A percentile compares a stretch with the other conserved stretches of the same genome.
phyloP scores from a whole-genome alignment of 2,888 invertebrate genomes.

The Melanotus villosus region DNA sequence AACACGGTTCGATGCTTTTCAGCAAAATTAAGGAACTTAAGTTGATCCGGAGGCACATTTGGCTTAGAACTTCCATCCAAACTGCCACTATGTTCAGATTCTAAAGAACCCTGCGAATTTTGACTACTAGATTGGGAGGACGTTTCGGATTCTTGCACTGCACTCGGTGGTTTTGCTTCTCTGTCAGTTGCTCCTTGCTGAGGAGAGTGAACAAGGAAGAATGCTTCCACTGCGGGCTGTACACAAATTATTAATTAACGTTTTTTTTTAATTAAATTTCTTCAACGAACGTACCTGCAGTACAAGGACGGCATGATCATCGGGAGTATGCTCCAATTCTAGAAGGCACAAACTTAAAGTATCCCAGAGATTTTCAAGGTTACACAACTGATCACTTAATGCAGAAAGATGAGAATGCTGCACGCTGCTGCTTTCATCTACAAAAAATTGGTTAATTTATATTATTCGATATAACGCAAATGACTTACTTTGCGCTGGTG shows the following conservation, averaged over 20 bases:
- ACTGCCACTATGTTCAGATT: conserved; percentile 27
- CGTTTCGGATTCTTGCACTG: conserved; percentile 35
- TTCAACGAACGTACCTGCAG: conserved; percentile 71
- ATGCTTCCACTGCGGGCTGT: conserved; percentile 89
- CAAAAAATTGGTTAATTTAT: neutral
- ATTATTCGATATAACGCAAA: neutral
- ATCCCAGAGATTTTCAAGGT: conserved; percentile 82
- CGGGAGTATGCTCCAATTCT: conserved; percentile 85
- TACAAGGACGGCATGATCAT: conserved; percentile 89
- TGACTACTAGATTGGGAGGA: conserved; percentile 9
- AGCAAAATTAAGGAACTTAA: conserved; percentile 86
- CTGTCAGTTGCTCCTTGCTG: conserved; percentile 65
- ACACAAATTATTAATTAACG: no score
- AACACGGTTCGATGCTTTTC: conserved; percentile 90
- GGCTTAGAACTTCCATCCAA: conserved; percentile 43
- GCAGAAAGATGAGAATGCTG: conserved; percentile 66
- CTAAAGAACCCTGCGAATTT: conserved; percentile 14
- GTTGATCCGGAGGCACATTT: conserved; percentile 71
- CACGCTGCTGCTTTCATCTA: conserved; percentile 1
- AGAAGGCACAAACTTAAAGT: conserved; percentile 84
- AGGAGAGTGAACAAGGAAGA: conserved; percentile 89
- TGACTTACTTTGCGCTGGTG: neutral
- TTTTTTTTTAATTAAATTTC: no score
- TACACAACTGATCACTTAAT: conserved; percentile 78
- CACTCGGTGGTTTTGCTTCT: conserved; percentile 33